Conservation (phyloP, 2,113 vertebrate species). For the Catharus minimus region DNA sequence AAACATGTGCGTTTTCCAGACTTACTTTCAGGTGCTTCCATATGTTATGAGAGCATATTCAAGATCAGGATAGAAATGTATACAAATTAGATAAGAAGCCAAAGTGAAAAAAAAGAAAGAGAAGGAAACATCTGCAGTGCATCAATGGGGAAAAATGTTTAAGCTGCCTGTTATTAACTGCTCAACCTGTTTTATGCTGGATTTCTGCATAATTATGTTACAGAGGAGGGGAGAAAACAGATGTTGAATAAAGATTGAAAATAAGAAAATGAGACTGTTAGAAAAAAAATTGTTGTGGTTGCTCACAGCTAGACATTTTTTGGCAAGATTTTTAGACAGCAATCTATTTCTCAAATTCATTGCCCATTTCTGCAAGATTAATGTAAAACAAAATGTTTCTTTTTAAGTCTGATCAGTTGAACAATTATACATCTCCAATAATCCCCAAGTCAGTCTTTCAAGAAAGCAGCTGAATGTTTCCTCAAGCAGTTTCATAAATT, state of each 20-base stretch:
- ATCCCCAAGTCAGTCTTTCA: constrained; percentile 56
- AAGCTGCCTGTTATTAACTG: constrained; percentile 58
- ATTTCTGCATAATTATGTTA: constrained; percentile 64
- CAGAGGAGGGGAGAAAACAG: constrained; percentile 39
- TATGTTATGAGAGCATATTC: constrained; percentile 31
- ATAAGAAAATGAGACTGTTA: constrained; percentile 50
- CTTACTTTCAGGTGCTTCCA: constrained; percentile 52
- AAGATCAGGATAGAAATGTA: constrained; percentile 22
- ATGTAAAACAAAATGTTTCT: constrained; percentile 61
- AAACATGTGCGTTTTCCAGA: background rate
- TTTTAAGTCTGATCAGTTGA: constrained; percentile 53
- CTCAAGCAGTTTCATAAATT: constrained; percentile 55
- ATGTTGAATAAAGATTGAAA: constrained; percentile 66
- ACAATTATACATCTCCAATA: constrained; percentile 57
- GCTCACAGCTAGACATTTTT: constrained; percentile 36
- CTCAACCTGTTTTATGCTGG: constrained; percentile 60
- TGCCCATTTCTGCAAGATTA: constrained; percentile 69
- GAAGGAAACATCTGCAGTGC: constrained; percentile 50
- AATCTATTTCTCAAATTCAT: constrained; percentile 62
- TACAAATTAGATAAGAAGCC: constrained; percentile 45
- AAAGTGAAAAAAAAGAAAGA: background rate
- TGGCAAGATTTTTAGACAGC: constrained; percentile 49
- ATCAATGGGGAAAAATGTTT: constrained; percentile 59
- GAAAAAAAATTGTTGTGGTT: constrained; percentile 2
- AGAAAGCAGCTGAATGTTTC: constrained; percentile 60